Percentiles rank a stretch among this genome's conserved stretches.
Evolutionary conservation across 2,888 invertebrate species (phyloP).

Genomic region (Nomada ruficornis): DNA sequence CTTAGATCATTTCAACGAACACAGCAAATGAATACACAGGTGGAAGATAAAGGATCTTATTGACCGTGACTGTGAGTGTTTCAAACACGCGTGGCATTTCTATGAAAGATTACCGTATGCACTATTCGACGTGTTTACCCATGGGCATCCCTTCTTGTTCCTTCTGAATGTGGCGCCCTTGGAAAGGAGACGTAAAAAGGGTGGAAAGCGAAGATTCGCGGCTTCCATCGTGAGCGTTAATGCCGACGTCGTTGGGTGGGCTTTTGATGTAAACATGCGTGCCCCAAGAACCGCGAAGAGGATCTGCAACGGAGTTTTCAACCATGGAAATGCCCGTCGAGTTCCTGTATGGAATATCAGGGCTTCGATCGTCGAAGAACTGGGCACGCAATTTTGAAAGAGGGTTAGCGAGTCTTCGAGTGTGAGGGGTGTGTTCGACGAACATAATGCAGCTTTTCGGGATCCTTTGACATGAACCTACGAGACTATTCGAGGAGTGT

Average conservation of each 20-base stretch:
- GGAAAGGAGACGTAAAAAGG: slow-evolving; percentile 54
- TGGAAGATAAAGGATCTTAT: slow-evolving; percentile 20
- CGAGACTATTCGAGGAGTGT: background rate
- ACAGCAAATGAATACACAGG: slow-evolving; percentile 13
- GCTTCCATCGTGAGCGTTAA: slow-evolving; percentile 56
- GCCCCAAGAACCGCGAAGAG: slow-evolving; percentile 45
- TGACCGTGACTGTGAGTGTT: slow-evolving; percentile 30
- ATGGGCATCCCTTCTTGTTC: slow-evolving; percentile 31
- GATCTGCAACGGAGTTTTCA: slow-evolving; percentile 47
- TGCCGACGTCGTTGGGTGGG: slow-evolving; percentile 47
- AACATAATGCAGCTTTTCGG: slow-evolving; percentile 11
- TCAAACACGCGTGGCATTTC: slow-evolving; percentile 21
- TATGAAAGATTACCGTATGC: slow-evolving; percentile 22
- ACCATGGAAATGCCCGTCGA: slow-evolving; percentile 31
- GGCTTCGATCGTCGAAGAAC: slow-evolving; percentile 36
- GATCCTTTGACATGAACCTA: background rate
- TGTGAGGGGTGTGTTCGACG: background rate
- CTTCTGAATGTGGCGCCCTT: slow-evolving; percentile 43
- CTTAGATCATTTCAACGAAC: background rate
- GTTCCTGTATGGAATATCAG: slow-evolving; percentile 25
- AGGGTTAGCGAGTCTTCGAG: slow-evolving; percentile 23
- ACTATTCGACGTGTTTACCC: slow-evolving; percentile 54
- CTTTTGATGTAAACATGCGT: slow-evolving; percentile 62
- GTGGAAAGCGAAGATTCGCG: slow-evolving; percentile 48
- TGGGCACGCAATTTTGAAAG: slow-evolving; percentile 22